These are phyloP conservation scores for Idaea straminata DNA, from an alignment of 2,888 invertebrate species.

Conservation along the genomic window DNA sequence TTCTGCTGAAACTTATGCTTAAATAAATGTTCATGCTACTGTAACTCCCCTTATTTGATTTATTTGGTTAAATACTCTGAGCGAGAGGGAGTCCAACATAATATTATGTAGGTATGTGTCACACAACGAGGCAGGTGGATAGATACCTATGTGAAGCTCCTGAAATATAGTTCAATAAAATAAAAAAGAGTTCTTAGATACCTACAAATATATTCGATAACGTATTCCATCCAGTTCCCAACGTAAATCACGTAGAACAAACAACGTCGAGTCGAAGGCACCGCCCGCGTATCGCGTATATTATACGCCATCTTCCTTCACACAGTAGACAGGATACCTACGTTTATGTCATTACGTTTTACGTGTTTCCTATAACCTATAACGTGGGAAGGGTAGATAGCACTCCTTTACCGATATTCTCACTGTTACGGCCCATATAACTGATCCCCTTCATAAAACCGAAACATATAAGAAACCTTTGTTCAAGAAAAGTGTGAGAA, in stretches of 20 bases:
- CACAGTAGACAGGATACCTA: not conserved
- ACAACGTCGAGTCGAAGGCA: not conserved
- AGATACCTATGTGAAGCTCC: too few species aligned
- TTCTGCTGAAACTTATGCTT: too few species aligned
- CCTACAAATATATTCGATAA: too few species aligned
- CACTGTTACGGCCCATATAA: not conserved
- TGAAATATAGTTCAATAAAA: too few species aligned
- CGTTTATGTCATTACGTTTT: not conserved
- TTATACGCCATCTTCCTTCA: too few species aligned
- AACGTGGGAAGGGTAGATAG: not conserved
- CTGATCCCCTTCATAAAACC: not conserved
- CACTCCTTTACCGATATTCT: not conserved
- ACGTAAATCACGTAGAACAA: not conserved
- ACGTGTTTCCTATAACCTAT: slow-evolving; percentile 1
- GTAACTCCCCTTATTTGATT: too few species aligned
- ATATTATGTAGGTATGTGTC: too few species aligned
- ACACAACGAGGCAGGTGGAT: too few species aligned
- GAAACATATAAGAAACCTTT: not conserved
- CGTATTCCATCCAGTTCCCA: not conserved
- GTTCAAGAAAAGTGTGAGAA: not conserved
- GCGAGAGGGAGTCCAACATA: too few species aligned
- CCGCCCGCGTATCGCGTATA: not conserved
- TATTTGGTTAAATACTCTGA: too few species aligned
- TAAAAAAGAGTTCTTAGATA: too few species aligned
- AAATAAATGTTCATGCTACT: too few species aligned